Evolutionary conservation across 2,797 vertebrate species (phyloP).

Genomic region (Smutsia gigantea): DNA sequence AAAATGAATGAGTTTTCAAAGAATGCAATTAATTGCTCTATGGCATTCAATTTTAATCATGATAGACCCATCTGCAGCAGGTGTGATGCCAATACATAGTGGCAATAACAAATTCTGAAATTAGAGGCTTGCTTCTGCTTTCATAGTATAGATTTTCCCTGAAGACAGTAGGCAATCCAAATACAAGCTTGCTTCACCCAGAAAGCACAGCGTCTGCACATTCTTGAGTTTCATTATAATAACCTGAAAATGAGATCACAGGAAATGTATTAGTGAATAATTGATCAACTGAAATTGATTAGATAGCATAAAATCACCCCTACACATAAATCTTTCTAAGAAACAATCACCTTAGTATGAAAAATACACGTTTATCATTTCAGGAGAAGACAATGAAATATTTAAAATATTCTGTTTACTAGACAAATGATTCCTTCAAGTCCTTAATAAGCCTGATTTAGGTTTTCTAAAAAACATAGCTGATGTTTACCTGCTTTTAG

Average conservation of each 20-base stretch:
- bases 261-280: conserved; percentile 53
- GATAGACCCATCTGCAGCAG: background rate
- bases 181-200: background rate
- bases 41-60: background rate
- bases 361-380: conserved; percentile 58
- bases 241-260: conserved; percentile 69
- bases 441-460: background rate
- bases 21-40: background rate
- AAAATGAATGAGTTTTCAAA: conserved; percentile 14
- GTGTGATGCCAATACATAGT: background rate
- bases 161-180: conserved; percentile 21
- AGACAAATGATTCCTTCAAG: conserved; percentile 58
- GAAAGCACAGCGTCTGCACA: background rate
- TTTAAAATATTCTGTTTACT: conserved; percentile 53
- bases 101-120: background rate
- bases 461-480: conserved; percentile 1
- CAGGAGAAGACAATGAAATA: conserved; percentile 61
- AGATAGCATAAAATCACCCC: background rate
- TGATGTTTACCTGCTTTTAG: conserved; percentile 80
- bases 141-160: background rate
- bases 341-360: conserved; percentile 42
- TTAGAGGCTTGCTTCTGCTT: background rate
- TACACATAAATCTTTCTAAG: conserved; percentile 52
- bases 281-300: conserved; percentile 36
- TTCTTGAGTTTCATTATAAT: conserved; percentile 42